Conservation (phyloP, 2,797 vertebrate genomes). For the Caiman crocodilus region DNA sequence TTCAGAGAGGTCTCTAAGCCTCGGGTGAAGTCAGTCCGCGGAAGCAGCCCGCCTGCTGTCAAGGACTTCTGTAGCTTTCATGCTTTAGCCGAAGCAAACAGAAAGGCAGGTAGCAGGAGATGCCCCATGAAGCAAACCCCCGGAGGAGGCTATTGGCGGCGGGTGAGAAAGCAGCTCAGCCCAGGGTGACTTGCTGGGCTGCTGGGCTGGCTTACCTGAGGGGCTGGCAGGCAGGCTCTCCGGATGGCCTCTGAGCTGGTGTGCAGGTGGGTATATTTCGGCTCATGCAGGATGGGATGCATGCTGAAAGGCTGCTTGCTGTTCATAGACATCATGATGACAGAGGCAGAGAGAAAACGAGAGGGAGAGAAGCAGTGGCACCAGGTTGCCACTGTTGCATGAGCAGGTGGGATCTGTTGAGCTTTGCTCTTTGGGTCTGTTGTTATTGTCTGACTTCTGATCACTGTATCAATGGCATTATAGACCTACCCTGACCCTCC, state of each 20-base stretch:
- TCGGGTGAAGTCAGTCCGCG: background rate
- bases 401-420: constrained; percentile 66
- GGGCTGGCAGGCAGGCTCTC: constrained; percentile 90
- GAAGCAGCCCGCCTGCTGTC: background rate
- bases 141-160: too few species aligned
- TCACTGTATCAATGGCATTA: constrained; percentile 71
- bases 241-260: constrained; percentile 92
- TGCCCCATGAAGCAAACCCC: too few species aligned
- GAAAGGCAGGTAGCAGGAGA: background rate
- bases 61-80: background rate
- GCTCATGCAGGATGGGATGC: constrained; percentile 94
- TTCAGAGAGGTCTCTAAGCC: background rate
- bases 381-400: constrained; percentile 36
- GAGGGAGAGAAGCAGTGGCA: constrained; percentile 24
- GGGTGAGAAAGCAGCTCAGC: too few species aligned
- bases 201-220: constrained; percentile 84
- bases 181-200: background rate
- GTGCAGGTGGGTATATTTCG: constrained; percentile 92
- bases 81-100: background rate
- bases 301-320: constrained; percentile 95
- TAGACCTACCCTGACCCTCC: constrained; percentile 59
- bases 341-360: background rate
- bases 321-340: constrained; percentile 96
- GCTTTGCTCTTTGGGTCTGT: constrained; percentile 71
- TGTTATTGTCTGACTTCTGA: constrained; percentile 77